Percentiles rank a stretch among this genome's conserved stretches.
Conservation (phyloP, 2,888 invertebrate genomes). For the Tuberolachnus salignus region DNA sequence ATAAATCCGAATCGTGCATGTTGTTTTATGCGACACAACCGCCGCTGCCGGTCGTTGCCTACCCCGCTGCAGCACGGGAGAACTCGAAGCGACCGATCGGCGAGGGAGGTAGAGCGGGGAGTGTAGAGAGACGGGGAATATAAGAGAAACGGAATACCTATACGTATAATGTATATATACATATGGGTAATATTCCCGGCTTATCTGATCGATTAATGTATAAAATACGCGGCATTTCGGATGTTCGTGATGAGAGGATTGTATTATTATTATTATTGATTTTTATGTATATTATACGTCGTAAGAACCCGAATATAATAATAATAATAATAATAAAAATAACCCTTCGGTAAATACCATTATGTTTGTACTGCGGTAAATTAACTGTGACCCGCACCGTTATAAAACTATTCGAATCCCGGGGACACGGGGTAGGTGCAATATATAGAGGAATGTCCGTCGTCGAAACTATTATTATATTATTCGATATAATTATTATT, state of each 20-base stretch:
- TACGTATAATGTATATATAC: too few relatives aligned
- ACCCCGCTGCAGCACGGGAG: background rate
- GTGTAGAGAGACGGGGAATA: background rate
- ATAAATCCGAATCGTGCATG: conserved; percentile 38
- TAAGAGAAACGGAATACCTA: background rate
- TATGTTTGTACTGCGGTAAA: too few relatives aligned
- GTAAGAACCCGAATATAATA: background rate
- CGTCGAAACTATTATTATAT: too few relatives aligned
- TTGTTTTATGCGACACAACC: conserved; percentile 50
- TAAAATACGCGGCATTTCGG: background rate
- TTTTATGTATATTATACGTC: too few relatives aligned
- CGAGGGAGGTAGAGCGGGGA: background rate
- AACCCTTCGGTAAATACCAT: conserved; percentile 18
- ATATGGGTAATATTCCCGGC: background rate
- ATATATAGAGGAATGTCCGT: too few relatives aligned
- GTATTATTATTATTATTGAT: background rate
- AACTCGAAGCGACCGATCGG: background rate
- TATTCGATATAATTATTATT: too few relatives aligned
- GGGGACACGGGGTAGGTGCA: too few relatives aligned
- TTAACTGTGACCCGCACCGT: too few relatives aligned
- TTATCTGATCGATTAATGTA: conserved; percentile 53
- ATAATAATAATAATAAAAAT: conserved; percentile 20
- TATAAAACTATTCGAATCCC: conserved; percentile 48
- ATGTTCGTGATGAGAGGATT: conserved; percentile 13
- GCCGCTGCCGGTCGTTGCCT: background rate